These are phyloP conservation scores for Takifugu bimaculatus DNA, from an alignment of 2,113 vertebrate genomes.

Conservation along the genomic window DNA sequence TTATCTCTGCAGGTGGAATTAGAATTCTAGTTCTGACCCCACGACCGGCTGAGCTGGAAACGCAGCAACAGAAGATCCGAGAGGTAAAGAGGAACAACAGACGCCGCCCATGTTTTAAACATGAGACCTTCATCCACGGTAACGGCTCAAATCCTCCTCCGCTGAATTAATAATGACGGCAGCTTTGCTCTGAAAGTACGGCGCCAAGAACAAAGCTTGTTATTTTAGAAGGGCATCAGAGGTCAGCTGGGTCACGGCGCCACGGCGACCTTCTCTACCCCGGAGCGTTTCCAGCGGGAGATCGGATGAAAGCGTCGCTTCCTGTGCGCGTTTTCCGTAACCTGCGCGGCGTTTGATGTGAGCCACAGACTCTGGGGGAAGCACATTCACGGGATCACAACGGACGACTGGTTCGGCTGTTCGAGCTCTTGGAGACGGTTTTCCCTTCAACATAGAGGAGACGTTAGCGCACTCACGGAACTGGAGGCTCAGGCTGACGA, in stretches of 20 bases:
- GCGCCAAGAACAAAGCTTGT: constrained; percentile 9
- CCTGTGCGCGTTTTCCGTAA: neutral
- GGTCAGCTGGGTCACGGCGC: neutral
- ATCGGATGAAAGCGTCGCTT: constrained; percentile 5
- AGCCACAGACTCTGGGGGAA: neutral
- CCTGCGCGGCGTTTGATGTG: neutral
- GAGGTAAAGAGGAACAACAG: constrained; percentile 18
- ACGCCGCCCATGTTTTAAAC: constrained; percentile 44
- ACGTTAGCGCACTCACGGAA: constrained; percentile 82
- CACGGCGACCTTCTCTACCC: neutral
- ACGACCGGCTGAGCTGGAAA: neutral
- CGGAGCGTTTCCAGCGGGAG: constrained; percentile 2
- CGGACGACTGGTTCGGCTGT: neutral
- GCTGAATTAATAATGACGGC: constrained; percentile 53
- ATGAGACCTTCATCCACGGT: constrained; percentile 39
- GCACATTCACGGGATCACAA: neutral
- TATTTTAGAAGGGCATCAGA: neutral
- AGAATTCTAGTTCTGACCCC: neutral
- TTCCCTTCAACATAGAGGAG: neutral
- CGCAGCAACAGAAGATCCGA: neutral
- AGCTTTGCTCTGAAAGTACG: constrained; percentile 19
- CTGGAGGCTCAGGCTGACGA: constrained; percentile 91
- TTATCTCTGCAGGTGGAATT: constrained; percentile 6
- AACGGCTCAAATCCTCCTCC: constrained; percentile 39
- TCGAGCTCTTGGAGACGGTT: neutral